A percentile compares a stretch with the other conserved stretches of the same genome.
Conservation (phyloP, 2,113 vertebrate species). For the Microcebus ravelobensis region DNA sequence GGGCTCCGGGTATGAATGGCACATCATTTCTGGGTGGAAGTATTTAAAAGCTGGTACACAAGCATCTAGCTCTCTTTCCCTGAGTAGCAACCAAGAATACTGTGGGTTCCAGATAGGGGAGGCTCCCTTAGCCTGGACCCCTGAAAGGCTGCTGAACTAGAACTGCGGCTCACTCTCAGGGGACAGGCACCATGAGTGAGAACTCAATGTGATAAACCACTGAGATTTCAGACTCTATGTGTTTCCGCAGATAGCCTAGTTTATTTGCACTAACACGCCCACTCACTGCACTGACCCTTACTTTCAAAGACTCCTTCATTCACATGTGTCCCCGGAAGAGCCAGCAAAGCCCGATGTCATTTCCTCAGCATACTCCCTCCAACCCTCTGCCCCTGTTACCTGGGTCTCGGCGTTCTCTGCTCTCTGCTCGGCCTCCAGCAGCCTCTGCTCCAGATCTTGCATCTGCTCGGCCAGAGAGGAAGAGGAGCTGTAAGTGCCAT, state of each 20-base stretch:
- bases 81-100: not conserved
- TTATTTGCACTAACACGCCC: not conserved
- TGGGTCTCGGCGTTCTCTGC: conserved; percentile 95
- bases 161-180: not conserved
- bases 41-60: not conserved
- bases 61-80: not conserved
- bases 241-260: not conserved
- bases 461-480: conserved; percentile 86
- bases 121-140: not conserved
- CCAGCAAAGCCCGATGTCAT: not conserved
- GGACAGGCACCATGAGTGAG: not conserved
- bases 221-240: not conserved
- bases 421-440: conserved; percentile 93
- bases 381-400: conserved; percentile 81
- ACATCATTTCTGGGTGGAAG: not conserved
- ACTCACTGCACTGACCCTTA: not conserved
- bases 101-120: not conserved
- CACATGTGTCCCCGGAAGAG: not conserved
- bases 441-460: conserved; percentile 95
- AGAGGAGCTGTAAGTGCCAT: not conserved
- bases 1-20: not conserved
- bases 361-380: not conserved
- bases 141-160: not conserved
- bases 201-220: not conserved
- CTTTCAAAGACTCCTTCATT: not conserved